phyloP scores from a whole-genome alignment of 2,113 vertebrate genomes.

The Daphoenositta chrysoptera region DNA sequence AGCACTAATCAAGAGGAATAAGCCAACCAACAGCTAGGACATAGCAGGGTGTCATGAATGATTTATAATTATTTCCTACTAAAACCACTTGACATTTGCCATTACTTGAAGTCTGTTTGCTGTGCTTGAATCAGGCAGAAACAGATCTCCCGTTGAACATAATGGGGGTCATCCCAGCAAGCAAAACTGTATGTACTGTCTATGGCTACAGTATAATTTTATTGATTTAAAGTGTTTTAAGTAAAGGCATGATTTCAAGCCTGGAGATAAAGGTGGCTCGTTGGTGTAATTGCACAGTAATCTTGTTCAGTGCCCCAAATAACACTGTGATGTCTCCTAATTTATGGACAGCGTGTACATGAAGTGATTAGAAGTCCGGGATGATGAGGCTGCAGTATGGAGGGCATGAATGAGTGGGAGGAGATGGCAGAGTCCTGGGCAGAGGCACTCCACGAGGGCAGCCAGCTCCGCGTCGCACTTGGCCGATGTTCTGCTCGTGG shows the following conservation, averaged over 20 bases:
- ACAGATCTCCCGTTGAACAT: conserved; percentile 17
- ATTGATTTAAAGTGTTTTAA: conserved; percentile 64
- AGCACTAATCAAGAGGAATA: conserved; percentile 11
- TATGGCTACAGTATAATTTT: conserved; percentile 46
- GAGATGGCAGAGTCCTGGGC: conserved; percentile 18
- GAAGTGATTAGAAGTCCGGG: conserved; percentile 51
- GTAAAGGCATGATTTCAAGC: conserved; percentile 48
- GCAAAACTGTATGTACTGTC: conserved; percentile 59
- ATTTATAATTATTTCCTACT: conserved; percentile 56
- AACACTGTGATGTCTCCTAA: conserved; percentile 44
- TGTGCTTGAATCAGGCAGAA: conserved; percentile 59
- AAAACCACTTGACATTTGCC: conserved; percentile 63
- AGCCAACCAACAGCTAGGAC: conserved; percentile 14
- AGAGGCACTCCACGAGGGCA: not conserved
- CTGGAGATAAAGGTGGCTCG: conserved; percentile 40
- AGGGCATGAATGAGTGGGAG: conserved; percentile 61
- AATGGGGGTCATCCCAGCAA: conserved; percentile 54
- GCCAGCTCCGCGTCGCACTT: not conserved
- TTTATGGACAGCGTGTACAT: conserved; percentile 29
- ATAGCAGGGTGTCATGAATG: conserved; percentile 2
- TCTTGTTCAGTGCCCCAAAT: conserved; percentile 53
- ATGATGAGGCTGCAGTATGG: conserved; percentile 29
- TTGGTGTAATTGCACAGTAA: conserved; percentile 61
- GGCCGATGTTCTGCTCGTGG: not conserved
- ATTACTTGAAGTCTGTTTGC: conserved; percentile 62